Evolutionary conservation across 1,140 invertebrate species (phyloP), one percentile per base, ranked within the genome.

Genomic region (Calliphora vicina): DNA sequence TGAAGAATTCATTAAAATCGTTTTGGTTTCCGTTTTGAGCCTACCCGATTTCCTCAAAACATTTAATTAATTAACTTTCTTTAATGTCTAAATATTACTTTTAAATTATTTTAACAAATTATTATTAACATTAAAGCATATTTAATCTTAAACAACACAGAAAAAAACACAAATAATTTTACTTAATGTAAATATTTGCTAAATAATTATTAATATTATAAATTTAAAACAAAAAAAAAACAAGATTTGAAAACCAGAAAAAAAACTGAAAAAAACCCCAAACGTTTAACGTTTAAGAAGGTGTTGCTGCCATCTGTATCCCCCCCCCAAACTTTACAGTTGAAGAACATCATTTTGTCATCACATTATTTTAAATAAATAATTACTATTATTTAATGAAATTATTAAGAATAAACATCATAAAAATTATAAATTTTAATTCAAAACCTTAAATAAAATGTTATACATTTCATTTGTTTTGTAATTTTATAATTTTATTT

Each of bases 111-210:
- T 13, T 45, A 17, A 17, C 45, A 50, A 50, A 50, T 50, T 50
- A 50, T 35, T 50, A 50, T 50, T 50, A 50, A 35, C 35, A 8
- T 35, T 17, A 57, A 57, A n/a, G 5, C 1, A 57, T 57, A 57
- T 57, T 57, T 57, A 57, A 57, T 57, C 13, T 57, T 23, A 67
- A 20, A 20, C 9, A 67, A 8, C 12, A 57, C n/a, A n/a, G n/a
- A 57, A 17, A 17, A 57, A 57, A 17, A 17, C 15, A 67, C 61
- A 67, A 67, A 67, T 67, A 67, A 67, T 67, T 67, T 67, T 67
- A 67, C 61, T 67, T 67, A 67, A 67, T 67, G 61, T 67, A 67
- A 67, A 67, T 67, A 67, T 67, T 67, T 67, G 61, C n/a, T 23
- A 67, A 67, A 57, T n/a, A 35, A 35, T 35, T 2, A 35, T 35